These are phyloP conservation scores for Sphinx pinastri DNA, from an alignment of 2,888 invertebrate genomes.

Conservation along the genomic window DNA sequence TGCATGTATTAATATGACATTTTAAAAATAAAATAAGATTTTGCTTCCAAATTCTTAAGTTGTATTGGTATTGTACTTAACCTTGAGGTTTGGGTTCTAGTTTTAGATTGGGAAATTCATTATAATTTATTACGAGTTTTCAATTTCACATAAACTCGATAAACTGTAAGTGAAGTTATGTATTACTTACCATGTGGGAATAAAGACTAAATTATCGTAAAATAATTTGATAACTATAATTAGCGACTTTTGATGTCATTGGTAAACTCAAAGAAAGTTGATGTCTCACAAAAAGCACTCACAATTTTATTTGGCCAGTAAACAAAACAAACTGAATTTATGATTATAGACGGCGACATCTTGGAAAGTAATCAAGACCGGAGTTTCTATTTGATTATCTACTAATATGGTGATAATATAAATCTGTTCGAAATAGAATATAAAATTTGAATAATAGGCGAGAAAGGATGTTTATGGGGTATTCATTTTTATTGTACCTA, in stretches of 20 bases:
- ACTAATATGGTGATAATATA: neutral
- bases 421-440: neutral
- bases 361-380: neutral
- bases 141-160: too few species aligned
- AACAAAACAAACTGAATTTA: constrained; percentile 22
- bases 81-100: too few species aligned
- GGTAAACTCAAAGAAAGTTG: neutral
- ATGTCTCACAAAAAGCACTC: constrained; percentile 13
- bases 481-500: neutral
- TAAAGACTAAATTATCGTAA: too few species aligned
- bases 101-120: too few species aligned
- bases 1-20: neutral
- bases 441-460: neutral
- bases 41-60: neutral
- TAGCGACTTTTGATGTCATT: too few species aligned
- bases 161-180: too few species aligned
- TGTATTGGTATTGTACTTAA: too few species aligned
- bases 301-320: constrained; percentile 19
- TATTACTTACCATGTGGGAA: too few species aligned
- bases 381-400: constrained; percentile 14
- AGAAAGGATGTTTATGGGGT: neutral
- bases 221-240: too few species aligned
- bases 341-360: constrained; percentile 8
- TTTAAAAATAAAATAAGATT: constrained; percentile 3
- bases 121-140: too few species aligned